Evolutionary conservation across 92 coral and sea anemone species (phyloP).

Genomic region (Desmophyllum pertusum): DNA sequence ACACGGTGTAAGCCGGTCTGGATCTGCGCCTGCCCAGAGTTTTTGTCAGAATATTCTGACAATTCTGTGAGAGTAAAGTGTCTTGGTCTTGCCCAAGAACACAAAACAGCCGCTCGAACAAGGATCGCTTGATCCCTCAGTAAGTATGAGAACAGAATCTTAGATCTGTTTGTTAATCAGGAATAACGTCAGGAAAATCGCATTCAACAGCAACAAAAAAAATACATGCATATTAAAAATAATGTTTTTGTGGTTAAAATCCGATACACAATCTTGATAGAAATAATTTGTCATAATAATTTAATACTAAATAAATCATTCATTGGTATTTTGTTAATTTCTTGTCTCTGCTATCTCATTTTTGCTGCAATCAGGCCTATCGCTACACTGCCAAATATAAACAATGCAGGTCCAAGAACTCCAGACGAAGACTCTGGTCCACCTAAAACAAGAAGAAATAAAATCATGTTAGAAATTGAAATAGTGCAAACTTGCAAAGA

Average conservation of each 20-base stretch:
- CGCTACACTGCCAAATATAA: conserved; percentile 70
- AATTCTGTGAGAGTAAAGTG: too few species aligned
- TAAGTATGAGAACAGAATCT: too few species aligned
- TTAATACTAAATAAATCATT: conserved; percentile 13
- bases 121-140: too few species aligned
- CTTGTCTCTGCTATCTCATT: conserved; percentile 51
- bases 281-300: conserved; percentile 8
- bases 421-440: conserved; percentile 39
- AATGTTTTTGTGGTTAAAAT: background rate
- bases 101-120: too few species aligned
- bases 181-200: background rate
- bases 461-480: background rate
- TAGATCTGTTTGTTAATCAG: background rate
- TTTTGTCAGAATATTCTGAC: too few species aligned
- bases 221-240: background rate
- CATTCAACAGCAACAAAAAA: background rate
- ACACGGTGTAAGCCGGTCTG: too few species aligned
- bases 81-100: too few species aligned
- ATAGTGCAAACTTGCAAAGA: too few species aligned
- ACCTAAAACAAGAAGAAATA: conserved; percentile 28
- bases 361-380: conserved; percentile 67
- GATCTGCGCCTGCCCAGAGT: too few species aligned
- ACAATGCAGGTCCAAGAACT: conserved; percentile 73
- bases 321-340: background rate
- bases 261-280: background rate